A percentile compares a stretch with the other conserved stretches of the same genome.
These are phyloP conservation scores for Diogma glabrata DNA, from an alignment of 2,888 invertebrate species.

Conservation along the genomic window DNA sequence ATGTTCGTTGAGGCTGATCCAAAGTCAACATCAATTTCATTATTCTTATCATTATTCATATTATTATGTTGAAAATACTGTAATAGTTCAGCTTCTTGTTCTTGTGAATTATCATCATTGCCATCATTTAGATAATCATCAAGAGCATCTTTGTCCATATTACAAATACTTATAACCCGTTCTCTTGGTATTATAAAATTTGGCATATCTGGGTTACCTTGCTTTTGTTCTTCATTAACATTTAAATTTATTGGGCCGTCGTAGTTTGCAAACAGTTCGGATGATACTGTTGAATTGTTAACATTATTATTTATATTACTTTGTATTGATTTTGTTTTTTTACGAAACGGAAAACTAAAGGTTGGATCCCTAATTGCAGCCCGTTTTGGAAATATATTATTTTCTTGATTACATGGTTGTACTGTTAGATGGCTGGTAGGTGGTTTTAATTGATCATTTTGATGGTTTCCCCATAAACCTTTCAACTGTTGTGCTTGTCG, in stretches of 20 bases:
- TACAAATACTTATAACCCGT: slow-evolving; percentile 61
- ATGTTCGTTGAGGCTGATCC: slow-evolving; percentile 4
- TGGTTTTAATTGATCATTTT: slow-evolving; percentile 26
- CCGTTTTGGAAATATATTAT: slow-evolving; percentile 3
- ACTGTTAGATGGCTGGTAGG: slow-evolving; percentile 25
- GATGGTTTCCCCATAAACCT: slow-evolving; percentile 28
- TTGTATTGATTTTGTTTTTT: not conserved
- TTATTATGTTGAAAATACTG: slow-evolving; percentile 58
- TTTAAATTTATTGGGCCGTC: slow-evolving; percentile 28
- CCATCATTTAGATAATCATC: slow-evolving; percentile 71
- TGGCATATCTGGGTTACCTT: slow-evolving; percentile 27
- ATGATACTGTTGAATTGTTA: slow-evolving; percentile 17
- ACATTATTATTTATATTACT: slow-evolving; percentile 1
- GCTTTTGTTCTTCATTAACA: slow-evolving; percentile 18
- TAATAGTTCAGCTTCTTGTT: slow-evolving; percentile 72
- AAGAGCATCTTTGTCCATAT: slow-evolving; percentile 67
- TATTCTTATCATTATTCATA: slow-evolving; percentile 27
- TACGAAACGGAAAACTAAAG: slow-evolving; percentile 6
- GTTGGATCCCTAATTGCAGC: not conserved
- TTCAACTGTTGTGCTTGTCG: slow-evolving; percentile 35
- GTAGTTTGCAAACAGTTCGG: too few species aligned
- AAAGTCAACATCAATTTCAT: slow-evolving; percentile 23
- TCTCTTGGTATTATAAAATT: slow-evolving; percentile 47
- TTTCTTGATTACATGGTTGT: not conserved
- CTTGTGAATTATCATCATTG: slow-evolving; percentile 61